Conservation (phyloP, 2,888 invertebrate genomes). For the Didymodactylos carnosus region DNA sequence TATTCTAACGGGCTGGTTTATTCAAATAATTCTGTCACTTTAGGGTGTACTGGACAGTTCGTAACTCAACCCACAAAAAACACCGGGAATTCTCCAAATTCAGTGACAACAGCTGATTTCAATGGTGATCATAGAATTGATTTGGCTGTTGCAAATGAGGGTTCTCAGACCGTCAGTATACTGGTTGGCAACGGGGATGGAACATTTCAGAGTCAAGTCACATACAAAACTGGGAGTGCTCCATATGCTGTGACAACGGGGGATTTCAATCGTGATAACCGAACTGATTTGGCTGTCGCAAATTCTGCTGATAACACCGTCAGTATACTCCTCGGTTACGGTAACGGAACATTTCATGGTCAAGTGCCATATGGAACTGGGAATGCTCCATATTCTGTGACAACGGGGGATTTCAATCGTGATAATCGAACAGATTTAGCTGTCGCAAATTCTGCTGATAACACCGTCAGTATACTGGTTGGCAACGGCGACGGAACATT, state of each 20-base stretch:
- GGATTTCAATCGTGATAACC: neutral
- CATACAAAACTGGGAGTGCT: neutral
- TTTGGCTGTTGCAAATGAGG: neutral
- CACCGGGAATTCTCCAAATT: too few relatives aligned
- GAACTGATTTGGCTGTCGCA: neutral
- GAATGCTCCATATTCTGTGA: neutral
- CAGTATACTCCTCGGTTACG: neutral
- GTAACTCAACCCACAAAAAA: too few relatives aligned
- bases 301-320: neutral
- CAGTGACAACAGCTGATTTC: neutral
- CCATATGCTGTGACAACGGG: neutral
- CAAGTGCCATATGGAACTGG: neutral
- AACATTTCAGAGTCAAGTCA: neutral
- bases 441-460: neutral
- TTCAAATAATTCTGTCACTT: too few relatives aligned
- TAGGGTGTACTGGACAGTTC: too few relatives aligned
- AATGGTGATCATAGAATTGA: neutral
- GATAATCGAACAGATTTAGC: neutral
- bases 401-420: neutral
- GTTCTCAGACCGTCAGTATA: neutral
- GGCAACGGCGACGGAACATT: neutral
- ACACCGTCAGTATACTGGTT: neutral
- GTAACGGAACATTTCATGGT: neutral
- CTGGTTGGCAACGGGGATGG: neutral
- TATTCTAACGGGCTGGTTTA: too few relatives aligned